Base-by-base conservation (phyloP, 2,888 invertebrate genomes). In the Aleiodes testaceus region DNA sequence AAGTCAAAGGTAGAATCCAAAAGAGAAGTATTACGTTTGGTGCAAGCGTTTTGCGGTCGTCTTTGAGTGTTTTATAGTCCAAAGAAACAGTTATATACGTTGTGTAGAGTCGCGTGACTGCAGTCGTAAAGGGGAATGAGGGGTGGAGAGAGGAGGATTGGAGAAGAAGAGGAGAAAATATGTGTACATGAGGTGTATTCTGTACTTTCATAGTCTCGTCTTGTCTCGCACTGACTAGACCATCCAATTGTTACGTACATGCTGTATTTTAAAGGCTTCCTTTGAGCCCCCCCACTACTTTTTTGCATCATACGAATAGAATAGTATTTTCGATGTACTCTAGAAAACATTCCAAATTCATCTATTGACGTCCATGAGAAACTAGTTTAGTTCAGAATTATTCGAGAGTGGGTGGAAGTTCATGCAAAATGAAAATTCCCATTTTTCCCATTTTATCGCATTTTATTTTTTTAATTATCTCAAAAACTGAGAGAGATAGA, bases 41-140 rank as follows among this genome's bases (percentile, higher is more conserved):
- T 52, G 53, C 42, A 20, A 42, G 22, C 49, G 59, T 65, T 53
- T 49, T 59, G 59, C 59, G 59, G 36, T 59, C 59, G 59, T 59
- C 55, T 44, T 69, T 53, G 50, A 69, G 66, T 66, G 55, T 71
- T 71, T 71, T 71, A 71, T 71, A 66, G 71, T 66, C 66, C 44
- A 71, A 63, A 61, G 66, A 70, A 71, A 71, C 71, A 71, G 71
- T 71, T 71, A 71, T 71, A 71, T 49, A 55, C 42, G 14, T 59
- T 18, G 59, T 3, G 5, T 9, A 42, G 59, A 61, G 66, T 71
- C 71, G 71, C 61, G 71, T 67, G 71, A 71, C 66, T 66, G 52
- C 50, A 67, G 66, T 71, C 59, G 66, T 71, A 71, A 66, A 71
- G 49, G 71, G 66, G 44, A 14, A 12, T 1, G 18, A 64, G 18